Conservation (phyloP, 2,113 vertebrate genomes). For the Lophotis ruficrista region DNA sequence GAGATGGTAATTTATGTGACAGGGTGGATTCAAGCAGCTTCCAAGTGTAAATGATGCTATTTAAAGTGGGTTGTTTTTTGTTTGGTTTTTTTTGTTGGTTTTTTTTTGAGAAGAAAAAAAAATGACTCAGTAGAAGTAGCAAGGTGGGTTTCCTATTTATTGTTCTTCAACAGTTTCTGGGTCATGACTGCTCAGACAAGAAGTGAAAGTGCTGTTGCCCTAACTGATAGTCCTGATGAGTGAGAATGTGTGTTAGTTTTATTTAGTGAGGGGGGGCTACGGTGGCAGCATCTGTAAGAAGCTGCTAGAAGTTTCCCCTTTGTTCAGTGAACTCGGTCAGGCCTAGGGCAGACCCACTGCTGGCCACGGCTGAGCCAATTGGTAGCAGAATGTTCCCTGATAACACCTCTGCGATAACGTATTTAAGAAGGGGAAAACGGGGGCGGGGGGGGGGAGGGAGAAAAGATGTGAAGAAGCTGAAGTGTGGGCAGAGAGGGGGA, state of each 20-base stretch:
- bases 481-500: no score
- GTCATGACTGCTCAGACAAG: not conserved
- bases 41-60: conserved; percentile 36
- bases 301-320: no score
- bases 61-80: not conserved
- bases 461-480: no score
- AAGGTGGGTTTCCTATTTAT: not conserved
- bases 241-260: not conserved
- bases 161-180: not conserved
- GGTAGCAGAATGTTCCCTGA: no score
- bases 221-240: not conserved
- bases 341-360: no score
- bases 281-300: no score
- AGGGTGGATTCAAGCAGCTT: conserved; percentile 16
- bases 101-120: not conserved
- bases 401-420: no score
- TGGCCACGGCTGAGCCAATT: no score
- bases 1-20: conserved; percentile 42
- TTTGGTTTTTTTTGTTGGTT: not conserved
- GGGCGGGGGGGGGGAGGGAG: no score
- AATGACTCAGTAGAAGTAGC: not conserved
- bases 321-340: no score
- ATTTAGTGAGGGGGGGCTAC: no score
- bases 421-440: no score
- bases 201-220: not conserved